Evolutionary conservation across 2,797 vertebrate species (phyloP).

Genomic region (Labeo calbasu): DNA sequence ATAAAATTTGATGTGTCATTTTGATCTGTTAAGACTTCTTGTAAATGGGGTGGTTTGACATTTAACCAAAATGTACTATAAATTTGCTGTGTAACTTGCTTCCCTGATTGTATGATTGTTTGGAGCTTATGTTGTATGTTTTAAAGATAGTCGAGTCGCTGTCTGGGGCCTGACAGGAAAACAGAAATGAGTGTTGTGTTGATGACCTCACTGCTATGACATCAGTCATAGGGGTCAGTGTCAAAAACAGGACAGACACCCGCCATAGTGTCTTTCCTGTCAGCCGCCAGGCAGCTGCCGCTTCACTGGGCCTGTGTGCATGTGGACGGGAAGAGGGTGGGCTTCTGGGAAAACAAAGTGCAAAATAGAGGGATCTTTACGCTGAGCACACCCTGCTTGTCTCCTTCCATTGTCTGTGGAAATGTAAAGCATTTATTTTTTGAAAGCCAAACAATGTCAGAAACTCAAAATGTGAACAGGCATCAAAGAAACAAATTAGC

Average conservation of each 20-base stretch:
- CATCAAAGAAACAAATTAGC: conserved; percentile 11
- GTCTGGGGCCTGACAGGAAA: conserved; percentile 10
- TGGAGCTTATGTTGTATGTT: background rate
- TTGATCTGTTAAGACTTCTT: background rate
- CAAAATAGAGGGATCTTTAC: conserved; percentile 28
- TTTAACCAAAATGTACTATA: background rate
- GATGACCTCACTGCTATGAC: conserved; percentile 67
- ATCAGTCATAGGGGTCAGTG: conserved; percentile 70
- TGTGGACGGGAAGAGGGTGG: conserved; percentile 24
- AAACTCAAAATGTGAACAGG: background rate
- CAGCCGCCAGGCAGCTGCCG: conserved; percentile 72
- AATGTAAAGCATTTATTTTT: conserved; percentile 6
- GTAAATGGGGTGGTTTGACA: background rate
- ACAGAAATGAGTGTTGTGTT: conserved; percentile 63
- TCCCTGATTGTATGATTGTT: background rate
- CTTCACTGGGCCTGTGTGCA: conserved; percentile 48
- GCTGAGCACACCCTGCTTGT: conserved; percentile 33
- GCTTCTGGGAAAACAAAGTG: conserved; percentile 52
- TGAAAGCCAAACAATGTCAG: background rate
- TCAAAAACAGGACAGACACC: conserved; percentile 71
- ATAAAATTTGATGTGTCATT: too few species aligned
- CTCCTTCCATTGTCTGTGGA: conserved; percentile 30
- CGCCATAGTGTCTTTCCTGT: conserved; percentile 68
- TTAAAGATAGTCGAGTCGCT: background rate
- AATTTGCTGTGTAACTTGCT: background rate